A percentile compares a stretch with the other conserved stretches of the same genome.
These are phyloP conservation scores for Tetraodon nigroviridis DNA, from an alignment of 2,113 vertebrate genomes.

Conservation along the genomic window DNA sequence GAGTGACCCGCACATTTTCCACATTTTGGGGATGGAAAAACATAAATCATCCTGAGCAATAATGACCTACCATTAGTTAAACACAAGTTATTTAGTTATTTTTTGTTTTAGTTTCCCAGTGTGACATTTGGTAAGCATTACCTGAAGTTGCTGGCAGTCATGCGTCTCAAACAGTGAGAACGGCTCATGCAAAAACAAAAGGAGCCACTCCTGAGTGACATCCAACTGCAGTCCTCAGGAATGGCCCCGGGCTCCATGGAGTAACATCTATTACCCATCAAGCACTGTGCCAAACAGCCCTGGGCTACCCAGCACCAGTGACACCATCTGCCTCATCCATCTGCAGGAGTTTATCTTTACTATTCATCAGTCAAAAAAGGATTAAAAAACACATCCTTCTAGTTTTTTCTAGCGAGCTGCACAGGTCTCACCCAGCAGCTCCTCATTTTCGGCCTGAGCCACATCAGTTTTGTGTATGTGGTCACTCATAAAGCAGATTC, in stretches of 20 bases:
- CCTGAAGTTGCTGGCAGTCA: no score
- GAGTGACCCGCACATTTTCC: constrained; percentile 29
- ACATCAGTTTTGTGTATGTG: constrained; percentile 30
- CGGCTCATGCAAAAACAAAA: background rate
- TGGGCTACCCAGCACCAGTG: constrained; percentile 72
- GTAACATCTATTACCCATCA: constrained; percentile 73
- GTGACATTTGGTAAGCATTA: no score
- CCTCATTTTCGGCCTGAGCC: background rate
- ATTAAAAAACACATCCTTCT: constrained; percentile 6
- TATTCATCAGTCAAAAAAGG: constrained; percentile 57
- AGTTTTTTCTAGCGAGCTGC: constrained; percentile 22
- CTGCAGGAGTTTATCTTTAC: constrained; percentile 73
- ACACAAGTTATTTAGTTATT: no score
- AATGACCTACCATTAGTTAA: no score
- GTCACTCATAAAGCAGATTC: constrained; percentile 44
- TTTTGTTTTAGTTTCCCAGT: background rate
- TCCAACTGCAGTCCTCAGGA: constrained; percentile 55
- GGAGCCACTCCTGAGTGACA: constrained; percentile 55
- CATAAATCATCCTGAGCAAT: constrained; percentile 6
- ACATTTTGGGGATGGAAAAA: constrained; percentile 23
- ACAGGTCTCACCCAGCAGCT: background rate
- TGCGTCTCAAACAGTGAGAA: constrained; percentile 1
- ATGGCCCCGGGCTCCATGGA: constrained; percentile 46
- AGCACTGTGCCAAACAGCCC: constrained; percentile 53
- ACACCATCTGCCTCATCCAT: constrained; percentile 80